phyloP scores from a whole-genome alignment of 1,140 invertebrate genomes.

The Drosophila triauraria region DNA sequence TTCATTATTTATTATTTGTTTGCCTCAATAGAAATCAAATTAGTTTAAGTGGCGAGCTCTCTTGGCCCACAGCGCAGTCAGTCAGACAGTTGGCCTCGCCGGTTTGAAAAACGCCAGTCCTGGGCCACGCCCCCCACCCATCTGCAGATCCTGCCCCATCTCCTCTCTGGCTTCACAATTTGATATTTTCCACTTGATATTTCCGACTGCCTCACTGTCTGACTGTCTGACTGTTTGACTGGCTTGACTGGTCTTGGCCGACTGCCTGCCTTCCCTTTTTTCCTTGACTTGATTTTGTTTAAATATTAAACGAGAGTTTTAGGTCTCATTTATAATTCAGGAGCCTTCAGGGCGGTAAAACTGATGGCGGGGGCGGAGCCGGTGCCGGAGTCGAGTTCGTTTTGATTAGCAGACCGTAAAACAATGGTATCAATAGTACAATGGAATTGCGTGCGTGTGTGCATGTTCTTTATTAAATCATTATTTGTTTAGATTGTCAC shows the following conservation, averaged over 20 bases:
- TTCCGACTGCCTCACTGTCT: constrained; percentile 44
- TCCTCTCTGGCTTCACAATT: constrained; percentile 35
- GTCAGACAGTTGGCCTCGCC: constrained; percentile 61
- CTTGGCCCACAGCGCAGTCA: constrained; percentile 36
- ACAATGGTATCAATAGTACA: constrained; percentile 75
- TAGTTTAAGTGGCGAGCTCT: constrained; percentile 76
- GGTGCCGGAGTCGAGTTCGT: constrained; percentile 45
- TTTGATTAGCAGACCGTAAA: constrained; percentile 80
- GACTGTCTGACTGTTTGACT: constrained; percentile 41
- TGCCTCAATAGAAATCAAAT: constrained; percentile 84
- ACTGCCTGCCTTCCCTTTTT: constrained; percentile 52
- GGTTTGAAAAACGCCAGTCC: constrained; percentile 68
- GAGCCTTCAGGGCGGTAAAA: constrained; percentile 17
- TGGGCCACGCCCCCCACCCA: constrained; percentile 33
- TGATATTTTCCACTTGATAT: constrained; percentile 56
- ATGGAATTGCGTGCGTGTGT: constrained; percentile 59
- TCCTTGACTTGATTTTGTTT: constrained; percentile 82
- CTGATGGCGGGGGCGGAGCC: constrained; percentile 16
- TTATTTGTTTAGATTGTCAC: constrained; percentile 74
- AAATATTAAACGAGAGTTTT: constrained; percentile 83
- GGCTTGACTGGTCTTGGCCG: constrained; percentile 42
- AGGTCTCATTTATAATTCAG: constrained; percentile 80
- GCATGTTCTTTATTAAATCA: constrained; percentile 71
- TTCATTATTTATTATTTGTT: constrained; percentile 84
- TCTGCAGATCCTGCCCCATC: not conserved